phyloP scores from a whole-genome alignment of 1,140 invertebrate species.

The Laodelphax striatellus region DNA sequence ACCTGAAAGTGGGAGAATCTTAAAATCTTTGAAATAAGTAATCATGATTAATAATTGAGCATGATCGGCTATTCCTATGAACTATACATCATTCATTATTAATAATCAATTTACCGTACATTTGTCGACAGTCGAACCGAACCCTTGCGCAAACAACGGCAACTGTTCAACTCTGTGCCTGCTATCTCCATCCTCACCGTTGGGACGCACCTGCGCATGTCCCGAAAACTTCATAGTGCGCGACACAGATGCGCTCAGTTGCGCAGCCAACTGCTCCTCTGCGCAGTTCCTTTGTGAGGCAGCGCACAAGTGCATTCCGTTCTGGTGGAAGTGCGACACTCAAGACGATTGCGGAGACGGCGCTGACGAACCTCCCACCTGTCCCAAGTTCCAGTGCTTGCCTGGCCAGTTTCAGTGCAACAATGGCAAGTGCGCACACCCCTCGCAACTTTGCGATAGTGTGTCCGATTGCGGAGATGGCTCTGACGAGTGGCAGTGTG shows the following conservation, averaged over 20 bases:
- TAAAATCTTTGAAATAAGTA: too few relatives aligned
- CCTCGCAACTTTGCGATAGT: conserved; percentile 58
- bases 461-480: conserved; percentile 49
- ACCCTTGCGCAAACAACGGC: conserved; percentile 40
- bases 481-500: conserved; percentile 40
- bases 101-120: too few relatives aligned
- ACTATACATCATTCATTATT: too few relatives aligned
- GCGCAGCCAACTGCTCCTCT: conserved; percentile 64
- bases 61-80: too few relatives aligned
- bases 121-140: conserved; percentile 24
- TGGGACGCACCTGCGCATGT: conserved; percentile 50
- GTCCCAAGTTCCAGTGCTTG: conserved; percentile 55
- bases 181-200: conserved; percentile 41
- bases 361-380: conserved; percentile 59
- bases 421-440: conserved; percentile 51
- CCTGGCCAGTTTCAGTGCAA: conserved; percentile 71
- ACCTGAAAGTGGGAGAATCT: too few relatives aligned
- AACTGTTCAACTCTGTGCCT: conserved; percentile 68
- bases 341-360: conserved; percentile 68
- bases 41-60: too few relatives aligned
- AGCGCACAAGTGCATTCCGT: conserved; percentile 58
- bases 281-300: conserved; percentile 65
- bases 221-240: conserved; percentile 66
- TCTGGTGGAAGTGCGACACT: conserved; percentile 49
- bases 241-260: conserved; percentile 46